Evolutionary conservation across 2,888 invertebrate genomes (phyloP).

Genomic region (Noctua pronuba): DNA sequence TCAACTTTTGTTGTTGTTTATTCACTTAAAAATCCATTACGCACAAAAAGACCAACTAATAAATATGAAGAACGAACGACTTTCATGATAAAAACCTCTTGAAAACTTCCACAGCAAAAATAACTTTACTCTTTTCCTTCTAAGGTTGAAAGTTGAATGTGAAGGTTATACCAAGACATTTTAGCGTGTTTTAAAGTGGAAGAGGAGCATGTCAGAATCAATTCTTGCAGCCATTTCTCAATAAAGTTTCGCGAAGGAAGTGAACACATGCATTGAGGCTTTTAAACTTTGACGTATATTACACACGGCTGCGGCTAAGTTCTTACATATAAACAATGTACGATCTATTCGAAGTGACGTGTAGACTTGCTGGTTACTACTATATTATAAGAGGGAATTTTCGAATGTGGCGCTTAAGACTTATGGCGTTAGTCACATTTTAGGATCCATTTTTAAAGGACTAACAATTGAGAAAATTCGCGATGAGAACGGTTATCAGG

Average conservation of each 20-base stretch:
- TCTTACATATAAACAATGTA: slow-evolving; percentile 63
- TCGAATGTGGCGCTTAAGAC: background rate
- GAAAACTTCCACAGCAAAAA: slow-evolving; percentile 35
- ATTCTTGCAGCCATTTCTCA: slow-evolving; percentile 88
- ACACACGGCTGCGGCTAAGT: slow-evolving; percentile 64
- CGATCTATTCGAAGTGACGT: slow-evolving; percentile 40
- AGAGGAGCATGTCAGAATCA: slow-evolving; percentile 86
- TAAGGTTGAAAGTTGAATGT: slow-evolving; percentile 64
- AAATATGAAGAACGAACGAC: slow-evolving; percentile 83
- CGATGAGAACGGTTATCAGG: background rate
- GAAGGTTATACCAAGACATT: slow-evolving; percentile 71
- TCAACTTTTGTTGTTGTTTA: slow-evolving; percentile 81
- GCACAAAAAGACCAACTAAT: slow-evolving; percentile 87
- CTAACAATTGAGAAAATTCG: background rate
- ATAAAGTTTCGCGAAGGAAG: slow-evolving; percentile 81
- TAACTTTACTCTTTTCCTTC: slow-evolving; percentile 6
- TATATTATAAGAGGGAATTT: background rate
- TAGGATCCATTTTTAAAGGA: background rate
- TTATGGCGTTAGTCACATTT: slow-evolving; percentile 1
- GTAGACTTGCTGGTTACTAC: slow-evolving; percentile 11
- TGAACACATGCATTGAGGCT: slow-evolving; percentile 84
- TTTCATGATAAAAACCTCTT: slow-evolving; percentile 76
- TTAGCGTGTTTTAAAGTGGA: slow-evolving; percentile 84
- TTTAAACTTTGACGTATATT: slow-evolving; percentile 86
- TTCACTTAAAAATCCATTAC: slow-evolving; percentile 90